Percentiles rank a stretch among this genome's conserved stretches.
Conservation (phyloP, 2,888 invertebrate species). For the Metopia argyrocephala region DNA sequence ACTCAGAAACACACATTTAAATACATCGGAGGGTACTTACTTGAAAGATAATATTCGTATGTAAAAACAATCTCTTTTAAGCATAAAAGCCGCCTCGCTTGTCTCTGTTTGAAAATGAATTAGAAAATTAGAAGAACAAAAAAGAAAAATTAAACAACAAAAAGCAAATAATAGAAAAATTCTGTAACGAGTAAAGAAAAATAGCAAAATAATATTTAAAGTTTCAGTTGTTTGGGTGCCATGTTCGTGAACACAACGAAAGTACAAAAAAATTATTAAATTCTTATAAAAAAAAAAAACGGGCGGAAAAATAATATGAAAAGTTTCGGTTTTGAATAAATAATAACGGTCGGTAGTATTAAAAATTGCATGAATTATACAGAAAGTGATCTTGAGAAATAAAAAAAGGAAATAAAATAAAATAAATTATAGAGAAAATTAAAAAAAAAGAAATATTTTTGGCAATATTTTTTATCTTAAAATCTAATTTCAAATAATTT, state of each 20-base stretch:
- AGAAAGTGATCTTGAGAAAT: constrained; percentile 24
- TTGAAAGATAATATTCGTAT: constrained; percentile 30
- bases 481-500: constrained; percentile 19
- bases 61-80: constrained; percentile 34
- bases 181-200: constrained; percentile 59
- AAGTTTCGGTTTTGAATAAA: not conserved
- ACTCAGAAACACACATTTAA: not conserved
- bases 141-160: constrained; percentile 17
- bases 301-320: not conserved
- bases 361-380: not conserved
- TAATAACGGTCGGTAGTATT: constrained; percentile 43
- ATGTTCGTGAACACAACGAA: constrained; percentile 61
- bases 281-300: not conserved
- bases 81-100: constrained; percentile 56
- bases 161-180: constrained; percentile 40
- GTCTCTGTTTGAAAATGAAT: constrained; percentile 58
- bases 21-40: not conserved
- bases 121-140: constrained; percentile 46
- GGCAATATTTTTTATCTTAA: constrained; percentile 12
- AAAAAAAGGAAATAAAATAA: constrained; percentile 1
- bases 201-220: constrained; percentile 44
- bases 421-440: constrained; percentile 12
- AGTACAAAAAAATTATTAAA: constrained; percentile 35
- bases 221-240: constrained; percentile 60
- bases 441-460: constrained; percentile 10